Percentiles rank a stretch among this genome's conserved stretches.
These are phyloP conservation scores for Diadumene lineata DNA, from an alignment of 92 coral and sea anemone genomes.

Conservation along the genomic window DNA sequence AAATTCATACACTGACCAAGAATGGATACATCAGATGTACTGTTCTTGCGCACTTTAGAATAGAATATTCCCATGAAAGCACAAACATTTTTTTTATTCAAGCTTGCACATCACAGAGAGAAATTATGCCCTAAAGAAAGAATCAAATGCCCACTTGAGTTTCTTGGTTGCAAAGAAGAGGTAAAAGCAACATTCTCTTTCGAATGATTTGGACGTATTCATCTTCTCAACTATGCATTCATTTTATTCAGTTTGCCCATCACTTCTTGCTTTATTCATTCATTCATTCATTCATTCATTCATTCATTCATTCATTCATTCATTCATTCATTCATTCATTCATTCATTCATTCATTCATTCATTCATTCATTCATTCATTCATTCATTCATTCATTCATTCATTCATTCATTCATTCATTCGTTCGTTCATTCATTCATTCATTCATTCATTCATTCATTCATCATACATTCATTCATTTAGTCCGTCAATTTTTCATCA, in stretches of 20 bases:
- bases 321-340: neutral
- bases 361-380: neutral
- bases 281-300: neutral
- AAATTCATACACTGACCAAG: too few species aligned
- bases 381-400: neutral
- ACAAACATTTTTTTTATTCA: too few species aligned
- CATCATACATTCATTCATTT: neutral
- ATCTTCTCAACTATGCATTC: neutral
- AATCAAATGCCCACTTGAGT: slow-evolving; percentile 21
- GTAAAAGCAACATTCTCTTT: slow-evolving; percentile 10
- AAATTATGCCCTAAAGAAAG: slow-evolving; percentile 18
- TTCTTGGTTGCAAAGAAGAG: slow-evolving; percentile 25
- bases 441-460: slow-evolving; percentile 6
- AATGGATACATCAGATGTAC: too few species aligned
- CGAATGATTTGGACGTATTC: neutral
- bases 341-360: neutral
- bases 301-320: neutral
- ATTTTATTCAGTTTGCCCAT: neutral
- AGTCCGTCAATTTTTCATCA: neutral
- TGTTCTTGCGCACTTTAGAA: too few species aligned
- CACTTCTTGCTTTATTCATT: neutral
- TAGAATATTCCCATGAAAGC: too few species aligned
- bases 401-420: slow-evolving; percentile 21
- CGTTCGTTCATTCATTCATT: slow-evolving; percentile 15
- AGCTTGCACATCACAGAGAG: slow-evolving; percentile 23